Evolutionary conservation across 30 jellyfish, hydroid and myxozoan species (phyloP), one percentile per base, ranked within the genome.

Genomic region (Mastigias papua): DNA sequence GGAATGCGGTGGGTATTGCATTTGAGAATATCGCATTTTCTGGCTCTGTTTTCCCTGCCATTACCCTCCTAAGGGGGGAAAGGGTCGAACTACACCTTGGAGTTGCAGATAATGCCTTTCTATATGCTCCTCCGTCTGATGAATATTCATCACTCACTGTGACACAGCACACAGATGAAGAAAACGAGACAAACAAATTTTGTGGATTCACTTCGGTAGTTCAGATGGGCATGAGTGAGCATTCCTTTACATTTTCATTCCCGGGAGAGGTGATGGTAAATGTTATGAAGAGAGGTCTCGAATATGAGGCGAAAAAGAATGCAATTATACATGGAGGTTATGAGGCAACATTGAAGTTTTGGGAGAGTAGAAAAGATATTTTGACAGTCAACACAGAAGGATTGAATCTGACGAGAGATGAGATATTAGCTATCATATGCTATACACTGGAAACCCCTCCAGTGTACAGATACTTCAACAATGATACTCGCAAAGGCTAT

Each of bases 231-330:
- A 74, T 86, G 95, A 32, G 66, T 28, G 79, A 75, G 17, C 73
- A 50, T 42, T 61, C 89, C 4, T 86, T 86, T 72, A 74, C 77
- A 0, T 51, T 51, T 62, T 86, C 95, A 16, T 86, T 65, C 34
- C 90, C 95, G 20, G 95, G 95, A 10, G 90, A 86, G 69, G 76
- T 86, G 10, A 86, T 86, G 95, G 95, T 86, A 19, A 76, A 75
- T 31, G 78, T 86, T 0, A 86, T 86, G 95, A 86, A 90, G 21
- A 46, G 95, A 51, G 90, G 95, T 6, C 81, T 86, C 27, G 90
- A 42, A 35, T 86, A 86, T 66, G 95, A 86, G 81, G 95, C 95
- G 1, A 86, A 86, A 78, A 86, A 86, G 54, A 86, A 86, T 78
- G 95, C 89, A 16, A 74, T 86, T 70, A 76, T 86, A 13, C 84